Base-by-base conservation (phyloP, 2,113 vertebrate genomes). In the Martes martes region DNA sequence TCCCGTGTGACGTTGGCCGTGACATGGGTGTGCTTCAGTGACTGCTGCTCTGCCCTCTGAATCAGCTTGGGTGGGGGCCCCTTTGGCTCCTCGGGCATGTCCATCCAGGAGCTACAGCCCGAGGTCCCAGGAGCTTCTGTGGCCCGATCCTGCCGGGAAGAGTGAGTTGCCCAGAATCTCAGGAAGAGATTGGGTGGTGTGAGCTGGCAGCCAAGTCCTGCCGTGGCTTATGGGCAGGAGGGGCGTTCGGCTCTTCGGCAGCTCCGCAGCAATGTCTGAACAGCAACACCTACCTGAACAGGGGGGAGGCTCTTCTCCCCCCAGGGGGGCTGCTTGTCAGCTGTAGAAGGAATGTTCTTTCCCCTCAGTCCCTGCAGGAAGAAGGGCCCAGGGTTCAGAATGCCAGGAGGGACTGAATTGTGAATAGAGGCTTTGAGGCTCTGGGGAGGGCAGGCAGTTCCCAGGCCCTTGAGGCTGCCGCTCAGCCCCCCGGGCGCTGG, bases 341-440 rank as follows among this genome's bases (percentile, higher is more conserved):
- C 50, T 19, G 31, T 26, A 73, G 93, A 73, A 89, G 55, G 57
- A 36, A 50, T 11, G 50, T 2, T 61, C 91, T 89, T 67, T 85
- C 21, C 65, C 39, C 9, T 59, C 79, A 57, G 52, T 80, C 96
- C 94, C 80, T 28, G 0, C 83, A 96, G 82, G 76, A 88, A 83
- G 81, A 82, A 90, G 21, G 69, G 61, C 52, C 74, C 11, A 0
- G 67, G 71, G 6, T 63, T 78, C 78, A 23, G 81, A 71, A 82
- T 89, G 94, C 90, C 23, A 28, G 94, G 59, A 80, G 65, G 85
- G 42, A n/a, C 91, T 50, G 55, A 67, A 81, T 24, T 50, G 69
- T 98, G 96, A 98, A 95, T 98, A 93, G 93, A 91, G 15, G 79
- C 97, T 95, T 97, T 98, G 98, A 98, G 86, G 24, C 86, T 82